A percentile compares a stretch with the other conserved stretches of the same genome.
Evolutionary conservation across 1,140 invertebrate genomes (phyloP).

Genomic region (Prorops nasuta): DNA sequence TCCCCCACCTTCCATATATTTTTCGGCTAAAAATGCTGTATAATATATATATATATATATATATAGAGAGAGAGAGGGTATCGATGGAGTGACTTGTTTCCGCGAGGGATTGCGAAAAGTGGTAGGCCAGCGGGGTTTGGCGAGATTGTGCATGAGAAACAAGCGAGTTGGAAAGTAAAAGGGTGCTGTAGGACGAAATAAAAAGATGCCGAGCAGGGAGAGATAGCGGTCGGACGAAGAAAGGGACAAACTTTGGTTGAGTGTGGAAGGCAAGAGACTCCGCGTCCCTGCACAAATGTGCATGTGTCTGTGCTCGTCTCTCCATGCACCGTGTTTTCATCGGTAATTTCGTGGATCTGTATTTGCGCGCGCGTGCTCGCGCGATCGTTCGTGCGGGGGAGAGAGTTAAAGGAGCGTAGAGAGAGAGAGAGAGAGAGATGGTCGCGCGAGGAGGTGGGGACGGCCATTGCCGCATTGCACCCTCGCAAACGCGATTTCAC

Average conservation of each 20-base stretch:
- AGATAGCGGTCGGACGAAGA: neutral
- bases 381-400: too few relatives aligned
- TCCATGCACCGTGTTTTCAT: too few relatives aligned
- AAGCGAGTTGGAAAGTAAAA: slow-evolving; percentile 14
- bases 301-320: too few relatives aligned
- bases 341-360: too few relatives aligned
- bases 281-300: too few relatives aligned
- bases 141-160: slow-evolving; percentile 1
- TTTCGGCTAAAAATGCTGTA: too few relatives aligned
- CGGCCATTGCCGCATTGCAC: slow-evolving; percentile 40
- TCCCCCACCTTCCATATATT: too few relatives aligned
- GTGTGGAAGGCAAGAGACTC: too few relatives aligned
- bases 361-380: too few relatives aligned
- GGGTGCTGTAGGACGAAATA: slow-evolving; percentile 1
- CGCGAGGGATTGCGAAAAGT: neutral
- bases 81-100: slow-evolving; percentile 2
- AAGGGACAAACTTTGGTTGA: too few relatives aligned
- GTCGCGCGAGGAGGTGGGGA: slow-evolving; percentile 8
- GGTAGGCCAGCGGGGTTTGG: neutral
- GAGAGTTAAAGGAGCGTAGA: neutral
- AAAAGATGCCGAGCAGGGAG: neutral
- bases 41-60: too few relatives aligned
- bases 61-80: neutral
- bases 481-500: slow-evolving; percentile 36
- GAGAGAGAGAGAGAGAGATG: slow-evolving; percentile 8